phyloP scores from a whole-genome alignment of 2,888 invertebrate species.

The Drosophila yooni region DNA sequence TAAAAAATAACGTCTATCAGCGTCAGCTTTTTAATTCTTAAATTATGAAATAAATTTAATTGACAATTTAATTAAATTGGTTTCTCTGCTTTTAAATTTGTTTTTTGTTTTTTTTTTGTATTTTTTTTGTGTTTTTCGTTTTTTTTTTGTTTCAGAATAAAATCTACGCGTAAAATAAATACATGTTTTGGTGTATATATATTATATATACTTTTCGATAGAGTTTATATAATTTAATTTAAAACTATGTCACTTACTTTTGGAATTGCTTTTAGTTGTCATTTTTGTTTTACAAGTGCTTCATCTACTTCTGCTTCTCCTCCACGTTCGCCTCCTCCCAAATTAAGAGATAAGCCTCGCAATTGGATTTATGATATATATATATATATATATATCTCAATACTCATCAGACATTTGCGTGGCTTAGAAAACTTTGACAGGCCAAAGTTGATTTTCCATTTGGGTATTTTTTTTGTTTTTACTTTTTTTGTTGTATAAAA shows the following conservation, averaged over 20 bases:
- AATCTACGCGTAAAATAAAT: conserved; percentile 79
- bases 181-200: conserved; percentile 65
- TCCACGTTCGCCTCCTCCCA: conserved; percentile 10
- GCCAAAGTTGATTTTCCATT: conserved; percentile 50
- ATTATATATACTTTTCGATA: conserved; percentile 59
- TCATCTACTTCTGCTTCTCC: conserved; percentile 47
- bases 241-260: conserved; percentile 79
- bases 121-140: conserved; percentile 19
- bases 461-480: conserved; percentile 44
- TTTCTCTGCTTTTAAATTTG: conserved; percentile 36
- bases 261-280: conserved; percentile 82
- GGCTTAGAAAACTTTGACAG: conserved; percentile 47
- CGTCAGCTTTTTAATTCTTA: conserved; percentile 68
- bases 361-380: conserved; percentile 18
- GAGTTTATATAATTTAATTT: conserved; percentile 61
- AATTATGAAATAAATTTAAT: conserved; percentile 78
- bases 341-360: conserved; percentile 28
- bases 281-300: conserved; percentile 78
- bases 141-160: conserved; percentile 63
- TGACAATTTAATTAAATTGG: conserved; percentile 80
- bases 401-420: conserved; percentile 37
- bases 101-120: conserved; percentile 20
- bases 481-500: conserved; percentile 62
- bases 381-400: not conserved
- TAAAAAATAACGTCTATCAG: conserved; percentile 78